phyloP scores from a whole-genome alignment of 2,113 vertebrate genomes.

The Zosterops hypoxanthus region DNA sequence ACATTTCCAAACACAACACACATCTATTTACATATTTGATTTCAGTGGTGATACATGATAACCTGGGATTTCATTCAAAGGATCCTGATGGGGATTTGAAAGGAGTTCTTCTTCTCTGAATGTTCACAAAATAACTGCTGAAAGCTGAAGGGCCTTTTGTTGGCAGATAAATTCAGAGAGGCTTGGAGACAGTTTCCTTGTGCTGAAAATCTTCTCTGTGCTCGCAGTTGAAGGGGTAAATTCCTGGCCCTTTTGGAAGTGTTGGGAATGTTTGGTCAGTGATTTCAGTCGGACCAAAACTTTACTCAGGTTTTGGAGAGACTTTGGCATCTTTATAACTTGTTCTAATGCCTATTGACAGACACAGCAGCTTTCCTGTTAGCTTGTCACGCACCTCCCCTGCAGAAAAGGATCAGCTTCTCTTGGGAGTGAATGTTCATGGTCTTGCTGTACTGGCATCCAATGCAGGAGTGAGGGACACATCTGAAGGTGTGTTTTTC shows the following conservation, averaged over 20 bases:
- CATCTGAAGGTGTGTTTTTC: background rate
- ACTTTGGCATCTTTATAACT: background rate
- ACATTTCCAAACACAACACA: slow-evolving; percentile 71
- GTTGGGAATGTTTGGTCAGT: background rate
- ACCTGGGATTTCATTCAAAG: slow-evolving; percentile 70
- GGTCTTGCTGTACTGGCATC: background rate
- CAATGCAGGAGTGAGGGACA: background rate
- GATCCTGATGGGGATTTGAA: slow-evolving; percentile 63
- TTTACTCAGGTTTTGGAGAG: background rate
- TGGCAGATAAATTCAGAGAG: slow-evolving; percentile 12
- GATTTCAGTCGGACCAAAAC: background rate
- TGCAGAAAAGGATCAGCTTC: background rate
- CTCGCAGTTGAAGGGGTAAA: background rate
- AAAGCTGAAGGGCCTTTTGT: slow-evolving; percentile 47
- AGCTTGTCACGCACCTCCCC: background rate
- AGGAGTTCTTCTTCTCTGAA: slow-evolving; percentile 51
- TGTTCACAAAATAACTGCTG: slow-evolving; percentile 54
- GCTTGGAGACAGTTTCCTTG: background rate
- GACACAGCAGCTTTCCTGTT: background rate
- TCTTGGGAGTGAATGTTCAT: background rate
- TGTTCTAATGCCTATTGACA: background rate
- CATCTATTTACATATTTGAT: slow-evolving; percentile 72
- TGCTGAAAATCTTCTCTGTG: slow-evolving; percentile 19
- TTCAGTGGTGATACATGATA: slow-evolving; percentile 70
- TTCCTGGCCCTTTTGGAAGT: background rate